Evolutionary conservation across 2,888 invertebrate species (phyloP).

Genomic region (Drosophila diplacantha): DNA sequence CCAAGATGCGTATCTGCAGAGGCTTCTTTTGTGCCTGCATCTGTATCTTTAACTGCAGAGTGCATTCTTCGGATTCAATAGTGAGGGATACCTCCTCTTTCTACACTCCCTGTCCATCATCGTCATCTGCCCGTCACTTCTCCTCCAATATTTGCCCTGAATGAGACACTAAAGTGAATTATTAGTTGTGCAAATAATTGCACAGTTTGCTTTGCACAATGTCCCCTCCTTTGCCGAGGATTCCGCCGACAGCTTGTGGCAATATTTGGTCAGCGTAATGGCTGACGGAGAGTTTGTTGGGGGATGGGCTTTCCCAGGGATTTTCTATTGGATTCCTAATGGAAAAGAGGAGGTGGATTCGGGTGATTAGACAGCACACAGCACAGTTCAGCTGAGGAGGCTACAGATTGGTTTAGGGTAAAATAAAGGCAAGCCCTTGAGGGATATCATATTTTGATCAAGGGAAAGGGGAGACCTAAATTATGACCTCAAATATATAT

Average conservation of each 20-base stretch:
- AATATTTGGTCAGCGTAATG: slow-evolving; percentile 54
- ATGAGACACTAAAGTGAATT: slow-evolving; percentile 68
- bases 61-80: slow-evolving; percentile 9
- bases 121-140: slow-evolving; percentile 1
- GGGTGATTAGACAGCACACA: slow-evolving; percentile 2
- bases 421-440: no score
- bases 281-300: slow-evolving; percentile 3
- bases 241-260: slow-evolving; percentile 47
- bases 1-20: slow-evolving; percentile 6
- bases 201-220: slow-evolving; percentile 49
- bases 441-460: not conserved
- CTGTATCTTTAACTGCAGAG: not conserved
- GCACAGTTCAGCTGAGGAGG: not conserved
- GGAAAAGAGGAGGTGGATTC: not conserved
- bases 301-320: slow-evolving; percentile 4
- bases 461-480: not conserved
- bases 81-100: not conserved
- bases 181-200: slow-evolving; percentile 67
- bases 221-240: slow-evolving; percentile 26
- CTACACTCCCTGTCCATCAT: not conserved
- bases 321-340: not conserved
- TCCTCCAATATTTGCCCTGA: slow-evolving; percentile 55
- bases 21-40: not conserved
- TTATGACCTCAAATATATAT: no score
- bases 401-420: not conserved